Conservation (phyloP, 2,113 vertebrate species). For the Bos indicus region DNA sequence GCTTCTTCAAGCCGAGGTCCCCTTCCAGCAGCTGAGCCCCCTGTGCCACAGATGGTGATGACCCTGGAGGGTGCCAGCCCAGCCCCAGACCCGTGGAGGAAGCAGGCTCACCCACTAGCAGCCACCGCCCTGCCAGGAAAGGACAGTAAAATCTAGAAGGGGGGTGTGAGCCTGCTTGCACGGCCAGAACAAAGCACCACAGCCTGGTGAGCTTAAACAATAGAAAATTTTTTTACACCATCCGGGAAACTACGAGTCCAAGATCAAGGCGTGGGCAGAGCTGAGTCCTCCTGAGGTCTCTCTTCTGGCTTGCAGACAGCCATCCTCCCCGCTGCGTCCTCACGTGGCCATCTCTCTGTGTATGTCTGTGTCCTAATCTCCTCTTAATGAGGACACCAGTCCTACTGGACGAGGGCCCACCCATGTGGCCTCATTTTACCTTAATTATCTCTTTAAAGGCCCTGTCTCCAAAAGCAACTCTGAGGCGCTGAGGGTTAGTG, state of each 20-base stretch:
- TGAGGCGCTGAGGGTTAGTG: background rate
- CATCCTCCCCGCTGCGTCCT: background rate
- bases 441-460: background rate
- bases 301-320: background rate
- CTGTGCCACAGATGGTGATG: background rate
- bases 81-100: background rate
- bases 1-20: background rate
- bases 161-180: background rate
- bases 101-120: background rate
- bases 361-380: background rate
- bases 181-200: background rate
- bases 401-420: background rate
- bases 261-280: background rate
- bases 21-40: background rate
- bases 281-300: background rate
- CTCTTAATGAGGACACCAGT: background rate
- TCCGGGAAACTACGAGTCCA: background rate
- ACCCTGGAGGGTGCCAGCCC: background rate
- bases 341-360: rapidly evolving
- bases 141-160: background rate
- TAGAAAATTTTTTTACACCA: no score
- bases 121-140: rapidly evolving
- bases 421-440: background rate
- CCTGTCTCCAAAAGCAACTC: background rate
- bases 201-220: no score